A percentile compares a stretch with the other conserved stretches of the same genome.
Conservation (phyloP, 2,113 vertebrate genomes). For the Vombatus ursinus region DNA sequence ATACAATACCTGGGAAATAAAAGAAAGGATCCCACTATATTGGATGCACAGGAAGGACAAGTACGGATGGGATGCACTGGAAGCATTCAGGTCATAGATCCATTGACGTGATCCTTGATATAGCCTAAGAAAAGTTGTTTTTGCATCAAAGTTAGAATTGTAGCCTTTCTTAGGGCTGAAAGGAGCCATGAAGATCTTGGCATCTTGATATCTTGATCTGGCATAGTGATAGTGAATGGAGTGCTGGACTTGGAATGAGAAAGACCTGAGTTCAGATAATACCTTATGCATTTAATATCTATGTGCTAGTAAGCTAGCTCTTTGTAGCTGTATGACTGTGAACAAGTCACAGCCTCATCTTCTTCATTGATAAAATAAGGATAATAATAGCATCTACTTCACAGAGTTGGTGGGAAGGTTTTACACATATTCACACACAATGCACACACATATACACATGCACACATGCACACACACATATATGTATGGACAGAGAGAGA, state of each 20-base stretch:
- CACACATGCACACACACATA: too few relatives aligned
- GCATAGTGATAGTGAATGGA: background rate
- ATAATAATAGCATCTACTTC: background rate
- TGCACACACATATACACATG: too few relatives aligned
- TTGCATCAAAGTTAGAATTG: background rate
- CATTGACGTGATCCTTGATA: background rate
- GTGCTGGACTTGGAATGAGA: background rate
- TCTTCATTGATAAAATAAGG: background rate
- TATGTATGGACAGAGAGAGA: too few relatives aligned
- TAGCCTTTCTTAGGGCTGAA: background rate
- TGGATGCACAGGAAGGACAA: background rate
- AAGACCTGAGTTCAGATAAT: background rate
- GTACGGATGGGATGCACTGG: background rate
- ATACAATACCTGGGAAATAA: background rate
- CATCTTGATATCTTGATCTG: background rate
- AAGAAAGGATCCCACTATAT: background rate
- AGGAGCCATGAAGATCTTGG: background rate
- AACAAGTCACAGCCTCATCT: background rate
- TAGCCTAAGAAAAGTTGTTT: background rate
- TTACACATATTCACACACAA: background rate
- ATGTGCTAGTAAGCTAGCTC: background rate
- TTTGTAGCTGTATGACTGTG: background rate
- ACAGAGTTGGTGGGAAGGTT: background rate
- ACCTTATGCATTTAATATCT: background rate
- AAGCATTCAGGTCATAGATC: background rate